Evolutionary conservation across 2,888 invertebrate species (phyloP), one percentile per base, ranked within the genome.

Genomic region (Drosophila kokeensis): DNA sequence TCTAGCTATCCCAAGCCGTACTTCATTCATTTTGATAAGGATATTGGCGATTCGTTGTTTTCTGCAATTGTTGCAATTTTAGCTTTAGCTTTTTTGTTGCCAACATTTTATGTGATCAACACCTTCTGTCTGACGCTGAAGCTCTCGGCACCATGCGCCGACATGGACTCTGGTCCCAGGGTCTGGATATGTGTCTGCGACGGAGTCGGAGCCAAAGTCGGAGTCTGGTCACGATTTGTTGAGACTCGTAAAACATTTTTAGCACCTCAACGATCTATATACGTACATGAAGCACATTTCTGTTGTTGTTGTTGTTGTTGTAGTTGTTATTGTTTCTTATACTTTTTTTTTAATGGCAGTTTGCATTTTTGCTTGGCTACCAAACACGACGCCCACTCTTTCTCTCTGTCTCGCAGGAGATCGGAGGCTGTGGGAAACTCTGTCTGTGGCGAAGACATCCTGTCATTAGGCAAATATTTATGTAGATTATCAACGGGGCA

Each of bases 221-320:
- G 74, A 80, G 87, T 82, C 85, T 86, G 85, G 90, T 90, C 90
- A 90, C 90, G 90, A 91, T 89, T 90, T 89, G 88, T 87, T 87
- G 89, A 78, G 83, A 90, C 83, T 91, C 89, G 91, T 91, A 90
- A 90, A 90, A 91, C 89, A 90, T 90, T 89, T 90, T 90, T 90
- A 90, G 90, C 90, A 90, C 90, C 91, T 90, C 88, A 68, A 79
- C 89, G 79, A 82, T 84, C 84, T 61, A 83, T 71, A 81, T 83
- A 65, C 50, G 69, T 71, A 74, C 68, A 78, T 68, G 63, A 64
- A 76, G 69, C 67, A 68, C 57, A 60, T 36, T 49, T 74, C 64
- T 62, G 55, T 42, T 68, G 27, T 29, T 52, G 36, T 48, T 38
- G 32, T 21, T 30, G 50, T 30, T 48, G 63, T n/a, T 64, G 36